Conservation (phyloP, 2,113 vertebrate genomes). For the Chionis minor region DNA sequence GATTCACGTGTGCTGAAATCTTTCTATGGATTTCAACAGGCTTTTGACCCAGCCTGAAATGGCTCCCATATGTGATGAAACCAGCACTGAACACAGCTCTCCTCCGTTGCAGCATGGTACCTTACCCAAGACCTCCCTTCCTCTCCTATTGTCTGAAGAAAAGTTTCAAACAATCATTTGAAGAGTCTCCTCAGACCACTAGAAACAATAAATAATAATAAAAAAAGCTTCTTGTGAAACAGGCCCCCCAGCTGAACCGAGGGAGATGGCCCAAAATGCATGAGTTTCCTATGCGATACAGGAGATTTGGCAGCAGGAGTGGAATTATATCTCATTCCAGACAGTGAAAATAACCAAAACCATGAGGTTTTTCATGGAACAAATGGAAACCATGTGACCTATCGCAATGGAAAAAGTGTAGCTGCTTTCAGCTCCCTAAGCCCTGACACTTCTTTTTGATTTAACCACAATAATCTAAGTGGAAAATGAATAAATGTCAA, state of each 20-base stretch:
- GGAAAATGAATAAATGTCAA: slow-evolving; percentile 62
- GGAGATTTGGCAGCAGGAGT: slow-evolving; percentile 41
- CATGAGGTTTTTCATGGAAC: slow-evolving; percentile 52
- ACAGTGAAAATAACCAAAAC: slow-evolving; percentile 60
- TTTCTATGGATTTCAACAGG: background rate
- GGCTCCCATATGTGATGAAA: background rate
- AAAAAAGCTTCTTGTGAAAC: background rate
- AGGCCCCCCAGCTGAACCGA: background rate
- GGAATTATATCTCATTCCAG: slow-evolving; percentile 60
- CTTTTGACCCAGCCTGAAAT: background rate
- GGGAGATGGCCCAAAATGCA: background rate
- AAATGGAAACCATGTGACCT: slow-evolving; percentile 69
- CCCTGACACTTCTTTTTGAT: slow-evolving; percentile 58
- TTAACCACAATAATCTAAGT: slow-evolving; percentile 68
- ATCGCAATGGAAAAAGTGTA: slow-evolving; percentile 57
- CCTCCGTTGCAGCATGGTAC: fast-evolving
- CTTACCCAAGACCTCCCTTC: background rate
- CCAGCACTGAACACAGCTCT: fast-evolving
- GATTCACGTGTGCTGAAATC: background rate
- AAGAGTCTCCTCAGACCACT: background rate
- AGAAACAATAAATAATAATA: background rate
- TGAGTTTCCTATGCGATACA: background rate
- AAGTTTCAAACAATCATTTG: background rate
- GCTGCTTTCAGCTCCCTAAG: slow-evolving; percentile 49
- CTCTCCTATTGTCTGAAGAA: background rate